Conservation (phyloP, 2,797 vertebrate species). For the Alosa sapidissima region DNA sequence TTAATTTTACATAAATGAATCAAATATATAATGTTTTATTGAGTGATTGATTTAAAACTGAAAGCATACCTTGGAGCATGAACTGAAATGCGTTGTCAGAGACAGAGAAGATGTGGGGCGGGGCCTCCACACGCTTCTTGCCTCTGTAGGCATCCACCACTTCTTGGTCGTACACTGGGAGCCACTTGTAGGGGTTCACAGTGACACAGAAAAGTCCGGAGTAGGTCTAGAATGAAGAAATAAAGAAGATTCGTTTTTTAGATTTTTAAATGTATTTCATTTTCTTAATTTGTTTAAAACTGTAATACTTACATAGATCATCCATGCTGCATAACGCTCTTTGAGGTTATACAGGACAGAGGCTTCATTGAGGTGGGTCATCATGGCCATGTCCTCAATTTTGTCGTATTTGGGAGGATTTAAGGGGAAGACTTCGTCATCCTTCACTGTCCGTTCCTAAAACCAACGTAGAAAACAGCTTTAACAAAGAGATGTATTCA, state of each 20-base stretch:
- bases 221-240: neutral
- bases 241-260: neutral
- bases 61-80: slow-evolving; percentile 47
- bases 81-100: slow-evolving; percentile 76
- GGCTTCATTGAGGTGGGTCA: slow-evolving; percentile 76
- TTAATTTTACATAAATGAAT: neutral
- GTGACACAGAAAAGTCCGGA: slow-evolving; percentile 14
- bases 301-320: slow-evolving; percentile 77
- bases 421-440: slow-evolving; percentile 58
- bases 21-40: neutral
- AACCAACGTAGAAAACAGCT: too few species aligned
- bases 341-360: slow-evolving; percentile 82
- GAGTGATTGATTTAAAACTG: neutral
- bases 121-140: slow-evolving; percentile 76
- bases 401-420: slow-evolving; percentile 78
- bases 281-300: neutral
- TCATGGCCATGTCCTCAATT: slow-evolving; percentile 77
- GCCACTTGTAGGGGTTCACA: slow-evolving; percentile 63
- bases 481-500: too few species aligned
- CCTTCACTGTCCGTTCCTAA: too few species aligned
- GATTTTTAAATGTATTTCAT: neutral
- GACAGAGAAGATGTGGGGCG: slow-evolving; percentile 80
- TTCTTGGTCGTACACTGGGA: slow-evolving; percentile 72
- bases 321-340: slow-evolving; percentile 82
- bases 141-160: slow-evolving; percentile 70